Base-by-base conservation (phyloP, 2,888 invertebrate species). In the Nasonovia ribisnigri region DNA sequence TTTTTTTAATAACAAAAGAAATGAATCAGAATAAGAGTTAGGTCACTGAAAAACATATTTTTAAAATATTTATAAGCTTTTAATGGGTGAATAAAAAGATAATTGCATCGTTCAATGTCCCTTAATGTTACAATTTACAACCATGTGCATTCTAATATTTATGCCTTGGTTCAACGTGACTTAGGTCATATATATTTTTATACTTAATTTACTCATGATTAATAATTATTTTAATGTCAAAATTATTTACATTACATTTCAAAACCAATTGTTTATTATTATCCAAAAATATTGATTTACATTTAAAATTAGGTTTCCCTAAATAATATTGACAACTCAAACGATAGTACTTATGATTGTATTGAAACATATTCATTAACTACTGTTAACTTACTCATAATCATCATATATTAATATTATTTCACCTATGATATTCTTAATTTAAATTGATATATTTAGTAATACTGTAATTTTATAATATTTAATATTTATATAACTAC, bases 131-230 rank as follows among this genome's bases (percentile, higher is more conserved):
- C 20, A 77, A 24, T 77, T 77, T 36, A 77, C 20, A 77, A 36
- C 36, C n/a, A 3, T 77, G 20, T 77, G 8, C 36, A 20, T 36
- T 77, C 3, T 77, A 90, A 43, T 67, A 24, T 48, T 36, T n/a
- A 26, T 0, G 3, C 42, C 57, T 43, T 42, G 29, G 89, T 60
- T 90, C 29, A 48, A 46, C 5, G 11, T 36, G n/a, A 90, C n/a
- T 90, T 89, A 26, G n/a, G 46, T 48, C 36, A 90, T 90, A 90
- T 90, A 67, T 90, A 67, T 90, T 90, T 90, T 67, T 90, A 90
- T 67, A 90, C 67, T 90, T 11, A 67, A 24, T 77, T 67, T 26
- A 67, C 29, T 86, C 29, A 20, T 36, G 77, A 86, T 46, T 46
- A 29, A 67, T n/a, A 24, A n/a, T 90, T 46, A 46, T 13, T 67